Base-by-base conservation (phyloP, 2,888 invertebrate species). In the Sinelater perroti region DNA sequence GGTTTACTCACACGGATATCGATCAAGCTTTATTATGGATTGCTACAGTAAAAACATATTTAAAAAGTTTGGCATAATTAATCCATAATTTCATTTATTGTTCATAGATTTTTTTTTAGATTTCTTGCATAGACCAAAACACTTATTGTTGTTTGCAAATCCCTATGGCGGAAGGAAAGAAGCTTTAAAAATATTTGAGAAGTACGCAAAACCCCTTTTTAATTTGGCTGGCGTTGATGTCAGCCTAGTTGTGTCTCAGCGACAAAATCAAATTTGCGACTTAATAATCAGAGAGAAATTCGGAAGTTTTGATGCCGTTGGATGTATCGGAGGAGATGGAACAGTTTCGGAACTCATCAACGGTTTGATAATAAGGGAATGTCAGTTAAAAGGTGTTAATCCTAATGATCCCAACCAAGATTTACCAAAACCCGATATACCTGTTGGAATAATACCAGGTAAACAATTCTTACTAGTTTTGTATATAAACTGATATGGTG, bases 241-340 rank as follows among this genome's bases (percentile, higher is more conserved):
- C n/a, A 86, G 83, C 46, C 83, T 87, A 61, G 80, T 87, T 47
- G 80, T 88, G 18, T 91, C 93, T 0, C 86, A 91, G 71, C 80
- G 89, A 55, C 85, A 87, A 10, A 87, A 90, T 72, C 91, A 93
- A 77, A 91, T 91, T 24, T 83, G 85, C 21, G 91, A 93, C 70
- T 83, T 83, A 10, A 75, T 91, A 40, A 70, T 83, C 26, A 79
- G 78, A 47, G 80, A 82, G 51, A 82, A 82, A 68, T 75, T 86
- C 57, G 84, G 87, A 60, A 78, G 78, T 60, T 83, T 81, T 64
- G 83, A 88, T 78, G 90, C 89, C 0, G 81, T 93, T 13, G 87
- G 89, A 13, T 89, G 90, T 74, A 88, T 94, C 3, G 94, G 94
- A 1, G 94, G 94, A 0, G 94, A 95, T 76, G 94, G 94, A 0